These are phyloP conservation scores for Datnioides undecimradiatus DNA, from an alignment of 2,113 vertebrate species.

Conservation along the genomic window DNA sequence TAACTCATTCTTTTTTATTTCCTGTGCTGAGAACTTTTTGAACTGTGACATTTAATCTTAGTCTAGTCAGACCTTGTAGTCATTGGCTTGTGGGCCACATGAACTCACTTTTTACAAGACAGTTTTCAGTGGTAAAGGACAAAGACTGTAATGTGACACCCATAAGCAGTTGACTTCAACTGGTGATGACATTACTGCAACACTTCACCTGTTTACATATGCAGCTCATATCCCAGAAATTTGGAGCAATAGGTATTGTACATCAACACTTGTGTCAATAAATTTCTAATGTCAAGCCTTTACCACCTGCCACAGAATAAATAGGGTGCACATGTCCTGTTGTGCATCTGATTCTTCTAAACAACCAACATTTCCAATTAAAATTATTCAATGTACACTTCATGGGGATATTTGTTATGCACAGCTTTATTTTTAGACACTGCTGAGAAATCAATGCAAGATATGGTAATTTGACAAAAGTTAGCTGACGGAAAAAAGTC, in stretches of 20 bases:
- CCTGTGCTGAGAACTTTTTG: neutral
- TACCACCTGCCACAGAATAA: constrained; percentile 48
- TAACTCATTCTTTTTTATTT: neutral
- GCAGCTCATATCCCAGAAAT: constrained; percentile 55
- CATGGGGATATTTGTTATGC: neutral
- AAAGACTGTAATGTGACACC: constrained; percentile 40
- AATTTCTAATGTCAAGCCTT: constrained; percentile 60
- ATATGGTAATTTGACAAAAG: neutral
- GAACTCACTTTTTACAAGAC: constrained; percentile 15
- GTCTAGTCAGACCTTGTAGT: constrained; percentile 6
- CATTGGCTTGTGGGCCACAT: neutral
- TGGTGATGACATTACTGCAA: constrained; percentile 46
- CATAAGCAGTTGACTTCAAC: constrained; percentile 57
- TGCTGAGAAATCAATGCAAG: neutral
- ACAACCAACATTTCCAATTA: constrained; percentile 35
- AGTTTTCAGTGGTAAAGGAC: constrained; percentile 28
- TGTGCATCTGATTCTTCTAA: constrained; percentile 1
- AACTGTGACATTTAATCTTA: constrained; percentile 45
- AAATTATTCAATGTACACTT: constrained; percentile 26
- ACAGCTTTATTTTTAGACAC: neutral
- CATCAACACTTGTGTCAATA: constrained; percentile 63
- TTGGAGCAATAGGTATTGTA: constrained; percentile 48
- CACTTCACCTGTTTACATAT: constrained; percentile 69
- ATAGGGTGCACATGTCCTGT: constrained; percentile 8
- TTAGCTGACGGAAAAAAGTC: neutral